A percentile compares a stretch with the other conserved stretches of the same genome.
These are phyloP conservation scores for Dastarcus helophoroides DNA, from an alignment of 2,888 invertebrate species.

Conservation along the genomic window DNA sequence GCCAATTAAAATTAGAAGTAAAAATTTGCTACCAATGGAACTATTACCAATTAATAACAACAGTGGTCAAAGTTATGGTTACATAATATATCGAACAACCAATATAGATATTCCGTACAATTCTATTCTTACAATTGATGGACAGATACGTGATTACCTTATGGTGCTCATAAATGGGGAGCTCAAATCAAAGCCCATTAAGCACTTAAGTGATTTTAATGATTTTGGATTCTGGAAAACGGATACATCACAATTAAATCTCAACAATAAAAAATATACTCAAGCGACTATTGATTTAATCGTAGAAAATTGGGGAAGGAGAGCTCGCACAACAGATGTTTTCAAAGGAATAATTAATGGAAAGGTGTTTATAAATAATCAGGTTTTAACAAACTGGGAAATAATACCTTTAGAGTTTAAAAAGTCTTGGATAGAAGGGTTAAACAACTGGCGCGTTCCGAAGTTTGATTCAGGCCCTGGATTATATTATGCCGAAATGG, in stretches of 20 bases:
- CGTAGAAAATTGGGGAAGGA: background rate
- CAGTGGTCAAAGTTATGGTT: background rate
- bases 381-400: background rate
- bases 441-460: background rate
- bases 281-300: background rate
- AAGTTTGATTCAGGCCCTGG: background rate
- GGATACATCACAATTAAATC: background rate
- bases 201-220: background rate
- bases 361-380: background rate
- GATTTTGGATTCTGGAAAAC: background rate
- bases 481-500: background rate
- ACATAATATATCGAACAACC: too few relatives aligned
- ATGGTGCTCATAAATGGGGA: too few relatives aligned
- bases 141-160: too few relatives aligned
- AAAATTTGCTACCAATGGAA: constrained; percentile 1
- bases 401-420: constrained; percentile 1
- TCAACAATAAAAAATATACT: background rate
- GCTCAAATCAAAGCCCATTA: too few relatives aligned
- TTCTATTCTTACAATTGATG: too few relatives aligned
- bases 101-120: too few relatives aligned
- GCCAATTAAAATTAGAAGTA: too few relatives aligned
- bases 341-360: constrained; percentile 1
- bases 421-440: background rate
- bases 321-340: too few relatives aligned
- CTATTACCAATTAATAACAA: constrained; percentile 1